Conservation (phyloP, 64 coral and sea anemone species). For the Trachythela sp. region DNA sequence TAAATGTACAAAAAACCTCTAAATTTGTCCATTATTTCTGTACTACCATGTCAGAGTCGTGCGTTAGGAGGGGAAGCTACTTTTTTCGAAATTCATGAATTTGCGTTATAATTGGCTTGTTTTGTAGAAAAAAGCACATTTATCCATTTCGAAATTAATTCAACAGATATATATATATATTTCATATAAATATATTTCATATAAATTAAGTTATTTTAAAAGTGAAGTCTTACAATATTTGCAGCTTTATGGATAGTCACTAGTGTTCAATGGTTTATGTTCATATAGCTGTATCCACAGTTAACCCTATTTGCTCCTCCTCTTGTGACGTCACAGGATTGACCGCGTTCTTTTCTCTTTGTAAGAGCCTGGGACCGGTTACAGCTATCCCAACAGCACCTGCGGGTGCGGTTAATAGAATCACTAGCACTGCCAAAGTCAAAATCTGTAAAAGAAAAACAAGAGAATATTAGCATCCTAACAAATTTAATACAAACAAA, state of each 20-base stretch:
- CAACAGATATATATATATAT: too few relatives aligned
- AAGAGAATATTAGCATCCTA: background rate
- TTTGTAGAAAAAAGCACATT: too few relatives aligned
- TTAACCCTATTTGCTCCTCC: background rate
- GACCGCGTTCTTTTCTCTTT: background rate
- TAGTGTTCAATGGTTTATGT: background rate
- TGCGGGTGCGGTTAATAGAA: slow-evolving; percentile 78
- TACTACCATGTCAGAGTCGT: too few relatives aligned
- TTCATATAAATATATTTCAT: too few relatives aligned
- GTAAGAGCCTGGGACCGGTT: slow-evolving; percentile 75
- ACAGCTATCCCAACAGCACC: slow-evolving; percentile 84
- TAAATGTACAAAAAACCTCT: too few relatives aligned
- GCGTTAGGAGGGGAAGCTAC: too few relatives aligned
- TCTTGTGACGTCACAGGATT: background rate
- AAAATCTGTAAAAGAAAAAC: slow-evolving; percentile 57
- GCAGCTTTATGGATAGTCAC: background rate
- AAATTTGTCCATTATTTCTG: too few relatives aligned
- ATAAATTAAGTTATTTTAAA: too few relatives aligned
- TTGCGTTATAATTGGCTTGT: too few relatives aligned
- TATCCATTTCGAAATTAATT: too few relatives aligned
- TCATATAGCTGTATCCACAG: background rate
- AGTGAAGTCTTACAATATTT: background rate
- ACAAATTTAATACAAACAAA: background rate
- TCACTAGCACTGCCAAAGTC: slow-evolving; percentile 76
- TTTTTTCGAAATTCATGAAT: too few relatives aligned